Percentiles rank a stretch among this genome's conserved stretches.
phyloP scores from a whole-genome alignment of 2,797 vertebrate species.

The Ispidina picta region DNA sequence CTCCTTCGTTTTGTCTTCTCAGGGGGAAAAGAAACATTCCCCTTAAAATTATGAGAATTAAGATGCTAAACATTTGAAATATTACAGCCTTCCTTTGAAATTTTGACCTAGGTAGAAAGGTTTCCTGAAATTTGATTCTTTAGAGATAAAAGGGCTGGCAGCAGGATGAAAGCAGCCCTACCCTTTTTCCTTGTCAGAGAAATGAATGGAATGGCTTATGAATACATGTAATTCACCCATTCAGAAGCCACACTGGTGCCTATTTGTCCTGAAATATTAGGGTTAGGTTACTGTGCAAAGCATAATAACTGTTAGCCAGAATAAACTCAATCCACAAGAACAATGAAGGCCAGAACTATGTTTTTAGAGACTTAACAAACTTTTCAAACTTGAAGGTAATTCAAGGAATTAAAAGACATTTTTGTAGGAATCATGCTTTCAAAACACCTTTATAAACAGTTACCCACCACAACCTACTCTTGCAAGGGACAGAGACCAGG shows the following conservation, averaged over 20 bases:
- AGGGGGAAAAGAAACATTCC: background rate
- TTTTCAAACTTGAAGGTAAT: background rate
- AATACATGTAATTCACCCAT: conserved; percentile 61
- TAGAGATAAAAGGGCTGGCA: conserved; percentile 76
- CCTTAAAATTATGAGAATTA: conserved; percentile 40
- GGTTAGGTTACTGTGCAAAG: conserved; percentile 76
- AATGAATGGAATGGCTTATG: conserved; percentile 65
- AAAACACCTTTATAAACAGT: background rate
- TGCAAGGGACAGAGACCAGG: background rate
- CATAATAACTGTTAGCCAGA: conserved; percentile 50
- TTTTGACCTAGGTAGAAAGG: conserved; percentile 73
- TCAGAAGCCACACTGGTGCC: conserved; percentile 68
- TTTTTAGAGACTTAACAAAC: background rate
- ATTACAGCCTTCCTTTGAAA: conserved; percentile 77
- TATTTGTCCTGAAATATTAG: conserved; percentile 77
- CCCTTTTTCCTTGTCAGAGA: conserved; percentile 47
- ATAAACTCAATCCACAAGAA: conserved; percentile 72
- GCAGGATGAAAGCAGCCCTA: conserved; percentile 68
- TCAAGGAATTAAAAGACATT: background rate
- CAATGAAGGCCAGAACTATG: conserved; percentile 39
- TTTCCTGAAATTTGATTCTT: conserved; percentile 83
- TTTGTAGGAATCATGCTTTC: background rate
- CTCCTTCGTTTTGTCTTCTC: conserved; percentile 1
- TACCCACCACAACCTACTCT: background rate
- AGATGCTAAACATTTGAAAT: conserved; percentile 57